A percentile compares a stretch with the other conserved stretches of the same genome.
These are phyloP conservation scores for Tiliacea aurago DNA, from an alignment of 2,888 invertebrate genomes.

Conservation along the genomic window DNA sequence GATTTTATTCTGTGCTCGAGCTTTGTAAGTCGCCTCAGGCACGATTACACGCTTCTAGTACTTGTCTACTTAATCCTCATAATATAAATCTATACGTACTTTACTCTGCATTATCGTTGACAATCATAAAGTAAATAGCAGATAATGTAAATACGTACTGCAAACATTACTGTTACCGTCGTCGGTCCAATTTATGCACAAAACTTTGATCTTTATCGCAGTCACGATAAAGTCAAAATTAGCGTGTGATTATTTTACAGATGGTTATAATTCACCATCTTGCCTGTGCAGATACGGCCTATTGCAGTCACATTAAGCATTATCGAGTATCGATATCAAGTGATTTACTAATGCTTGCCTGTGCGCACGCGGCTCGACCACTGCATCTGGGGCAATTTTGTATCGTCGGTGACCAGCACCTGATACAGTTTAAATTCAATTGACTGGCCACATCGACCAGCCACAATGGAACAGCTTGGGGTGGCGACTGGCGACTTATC, in stretches of 20 bases:
- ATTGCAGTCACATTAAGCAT: slow-evolving; percentile 70
- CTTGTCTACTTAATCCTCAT: slow-evolving; percentile 27
- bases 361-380: slow-evolving; percentile 61
- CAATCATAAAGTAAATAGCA: slow-evolving; percentile 58
- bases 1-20: slow-evolving; percentile 5
- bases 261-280: slow-evolving; percentile 57
- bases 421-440: slow-evolving; percentile 69
- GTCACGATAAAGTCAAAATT: slow-evolving; percentile 49
- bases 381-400: slow-evolving; percentile 55
- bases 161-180: slow-evolving; percentile 38
- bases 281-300: slow-evolving; percentile 61
- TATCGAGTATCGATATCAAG: slow-evolving; percentile 73
- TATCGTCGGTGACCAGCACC: slow-evolving; percentile 70
- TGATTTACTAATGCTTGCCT: slow-evolving; percentile 75
- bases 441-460: slow-evolving; percentile 44
- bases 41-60: slow-evolving; percentile 21
- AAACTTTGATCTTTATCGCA: slow-evolving; percentile 51
- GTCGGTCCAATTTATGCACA: slow-evolving; percentile 28
- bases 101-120: slow-evolving; percentile 53
- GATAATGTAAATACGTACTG: slow-evolving; percentile 48
- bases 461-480: slow-evolving; percentile 35
- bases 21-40: background rate
- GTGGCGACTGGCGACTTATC: slow-evolving; percentile 29
- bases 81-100: slow-evolving; percentile 39
- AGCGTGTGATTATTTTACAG: slow-evolving; percentile 44